A percentile compares a stretch with the other conserved stretches of the same genome.
Evolutionary conservation across 2,888 invertebrate species (phyloP).

Genomic region (Scaptomyza reducta): DNA sequence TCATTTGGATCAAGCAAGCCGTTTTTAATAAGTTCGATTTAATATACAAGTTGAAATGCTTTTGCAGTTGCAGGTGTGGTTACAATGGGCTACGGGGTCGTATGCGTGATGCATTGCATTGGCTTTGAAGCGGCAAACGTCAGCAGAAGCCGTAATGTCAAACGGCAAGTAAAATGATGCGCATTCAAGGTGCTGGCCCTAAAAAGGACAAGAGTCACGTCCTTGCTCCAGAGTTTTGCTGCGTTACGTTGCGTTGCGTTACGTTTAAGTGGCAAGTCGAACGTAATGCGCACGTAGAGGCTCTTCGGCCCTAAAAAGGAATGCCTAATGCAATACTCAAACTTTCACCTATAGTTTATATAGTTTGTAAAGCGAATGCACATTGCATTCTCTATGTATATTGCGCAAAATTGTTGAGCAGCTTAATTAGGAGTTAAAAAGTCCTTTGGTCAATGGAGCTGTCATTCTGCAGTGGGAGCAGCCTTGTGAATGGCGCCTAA

Average conservation of each 20-base stretch:
- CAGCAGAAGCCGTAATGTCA: constrained; percentile 15
- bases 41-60: neutral
- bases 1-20: neutral
- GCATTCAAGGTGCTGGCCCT: constrained; percentile 48
- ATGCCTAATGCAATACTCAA: constrained; percentile 67
- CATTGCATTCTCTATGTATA: constrained; percentile 11
- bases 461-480: constrained; percentile 10
- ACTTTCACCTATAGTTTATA: constrained; percentile 31
- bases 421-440: constrained; percentile 72
- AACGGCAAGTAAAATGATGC: constrained; percentile 67
- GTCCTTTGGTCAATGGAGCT: constrained; percentile 64
- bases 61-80: constrained; percentile 1
- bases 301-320: constrained; percentile 51
- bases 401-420: constrained; percentile 49
- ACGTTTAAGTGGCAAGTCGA: constrained; percentile 29
- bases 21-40: neutral
- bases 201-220: constrained; percentile 57
- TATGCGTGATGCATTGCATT: constrained; percentile 46
- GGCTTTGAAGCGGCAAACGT: constrained; percentile 13
- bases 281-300: constrained; percentile 52
- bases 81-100: constrained; percentile 21
- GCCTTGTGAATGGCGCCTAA: constrained; percentile 43
- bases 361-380: constrained; percentile 19
- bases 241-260: constrained; percentile 24
- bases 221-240: constrained; percentile 25